phyloP scores from a whole-genome alignment of 2,113 vertebrate species.

The Butastur rufipennis region DNA sequence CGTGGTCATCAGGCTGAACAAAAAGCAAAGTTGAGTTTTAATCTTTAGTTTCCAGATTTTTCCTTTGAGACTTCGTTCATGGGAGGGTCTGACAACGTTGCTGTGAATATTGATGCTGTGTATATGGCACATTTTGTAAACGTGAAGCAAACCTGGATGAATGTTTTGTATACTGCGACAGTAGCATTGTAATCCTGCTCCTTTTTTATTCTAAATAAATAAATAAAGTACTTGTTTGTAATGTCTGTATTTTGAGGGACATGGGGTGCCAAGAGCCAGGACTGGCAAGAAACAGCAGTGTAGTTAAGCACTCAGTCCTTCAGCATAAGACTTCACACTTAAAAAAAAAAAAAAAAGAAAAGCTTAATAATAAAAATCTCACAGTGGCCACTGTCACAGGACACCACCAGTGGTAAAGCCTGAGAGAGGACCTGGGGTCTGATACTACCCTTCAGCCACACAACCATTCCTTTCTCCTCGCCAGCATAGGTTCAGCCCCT shows the following conservation, averaged over 20 bases:
- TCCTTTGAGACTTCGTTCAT: not conserved
- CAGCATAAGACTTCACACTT: not conserved
- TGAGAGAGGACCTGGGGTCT: not conserved
- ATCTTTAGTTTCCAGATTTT: not conserved
- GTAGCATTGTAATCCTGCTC: conserved; percentile 14
- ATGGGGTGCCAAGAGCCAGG: not conserved
- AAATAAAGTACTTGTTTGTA: not conserved
- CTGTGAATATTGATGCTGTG: conserved; percentile 4
- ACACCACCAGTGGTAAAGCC: not conserved
- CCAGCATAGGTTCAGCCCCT: not conserved
- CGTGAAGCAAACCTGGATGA: not conserved
- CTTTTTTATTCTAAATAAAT: conserved; percentile 61
- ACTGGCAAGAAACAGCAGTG: not conserved
- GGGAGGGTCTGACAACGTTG: not conserved
- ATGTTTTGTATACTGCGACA: conserved; percentile 34
- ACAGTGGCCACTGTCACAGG: not conserved
- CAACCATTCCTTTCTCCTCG: rapidly evolving
- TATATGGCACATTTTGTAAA: not conserved
- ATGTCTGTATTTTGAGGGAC: not conserved
- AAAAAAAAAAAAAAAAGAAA: not conserved
- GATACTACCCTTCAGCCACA: not conserved
- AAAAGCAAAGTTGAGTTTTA: not conserved
- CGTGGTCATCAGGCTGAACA: not conserved
- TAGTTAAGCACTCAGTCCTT: not conserved
- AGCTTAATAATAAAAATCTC: not conserved